These are phyloP conservation scores for Nothobranchius furzeri DNA, from an alignment of 2,113 vertebrate genomes.

Conservation along the genomic window DNA sequence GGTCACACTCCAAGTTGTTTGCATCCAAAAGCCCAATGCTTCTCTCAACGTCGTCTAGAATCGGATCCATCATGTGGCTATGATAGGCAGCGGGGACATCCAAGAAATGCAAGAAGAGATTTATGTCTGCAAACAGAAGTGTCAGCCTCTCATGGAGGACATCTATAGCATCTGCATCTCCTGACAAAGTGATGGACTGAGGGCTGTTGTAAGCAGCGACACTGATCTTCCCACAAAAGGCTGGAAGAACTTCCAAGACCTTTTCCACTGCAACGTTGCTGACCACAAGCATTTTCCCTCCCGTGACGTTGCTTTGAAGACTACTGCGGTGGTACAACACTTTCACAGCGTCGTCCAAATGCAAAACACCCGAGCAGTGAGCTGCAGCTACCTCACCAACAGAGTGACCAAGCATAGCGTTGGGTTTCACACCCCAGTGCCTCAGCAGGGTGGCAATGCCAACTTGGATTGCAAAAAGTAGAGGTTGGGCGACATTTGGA, in stretches of 20 bases:
- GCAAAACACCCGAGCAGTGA: constrained; percentile 84
- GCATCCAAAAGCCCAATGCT: constrained; percentile 64
- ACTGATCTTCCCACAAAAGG: constrained; percentile 74
- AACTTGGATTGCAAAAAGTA: constrained; percentile 86
- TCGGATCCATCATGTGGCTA: constrained; percentile 85
- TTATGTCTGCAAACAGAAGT: constrained; percentile 62
- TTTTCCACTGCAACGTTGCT: constrained; percentile 79
- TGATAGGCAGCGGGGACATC: constrained; percentile 84
- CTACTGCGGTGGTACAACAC: constrained; percentile 82
- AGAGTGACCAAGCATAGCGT: constrained; percentile 79
- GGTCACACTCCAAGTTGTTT: constrained; percentile 66
- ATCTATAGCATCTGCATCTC: constrained; percentile 74
- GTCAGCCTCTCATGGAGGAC: constrained; percentile 70
- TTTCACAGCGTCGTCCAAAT: constrained; percentile 85
- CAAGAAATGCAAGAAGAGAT: constrained; percentile 80
- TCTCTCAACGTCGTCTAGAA: constrained; percentile 74
- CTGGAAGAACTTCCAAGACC: constrained; percentile 64
- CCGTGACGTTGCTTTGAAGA: constrained; percentile 78
- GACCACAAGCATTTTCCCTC: constrained; percentile 85
- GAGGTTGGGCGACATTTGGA: constrained; percentile 79
- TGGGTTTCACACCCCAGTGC: constrained; percentile 82
- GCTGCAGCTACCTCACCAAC: constrained; percentile 87
- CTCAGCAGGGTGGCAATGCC: constrained; percentile 79
- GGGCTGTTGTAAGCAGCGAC: constrained; percentile 88
- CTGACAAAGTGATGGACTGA: constrained; percentile 84